A percentile compares a stretch with the other conserved stretches of the same genome.
Evolutionary conservation across 1,140 invertebrate species (phyloP).

Genomic region (Pseudomyrmex cubaensis): DNA sequence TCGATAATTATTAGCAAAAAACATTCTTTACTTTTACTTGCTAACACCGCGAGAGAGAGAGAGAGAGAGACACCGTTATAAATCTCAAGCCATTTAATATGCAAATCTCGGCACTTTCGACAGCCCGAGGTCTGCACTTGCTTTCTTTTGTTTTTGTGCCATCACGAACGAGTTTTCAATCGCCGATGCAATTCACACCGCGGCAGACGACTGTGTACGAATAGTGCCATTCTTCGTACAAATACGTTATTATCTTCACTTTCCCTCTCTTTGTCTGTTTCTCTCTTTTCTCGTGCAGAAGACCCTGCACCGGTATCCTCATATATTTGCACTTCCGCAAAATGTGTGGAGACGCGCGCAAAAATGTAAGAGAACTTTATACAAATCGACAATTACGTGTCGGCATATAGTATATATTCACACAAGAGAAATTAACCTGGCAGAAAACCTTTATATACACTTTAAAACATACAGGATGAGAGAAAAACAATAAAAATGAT

Average conservation of each 20-base stretch:
- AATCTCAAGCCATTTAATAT: constrained; percentile 85
- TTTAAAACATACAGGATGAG: background rate
- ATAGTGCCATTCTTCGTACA: constrained; percentile 67
- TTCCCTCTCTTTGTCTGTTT: constrained; percentile 35
- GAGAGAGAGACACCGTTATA: constrained; percentile 78
- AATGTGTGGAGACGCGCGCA: background rate
- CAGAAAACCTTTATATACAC: too few species aligned
- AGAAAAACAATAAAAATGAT: background rate
- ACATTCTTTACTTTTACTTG: constrained; percentile 72
- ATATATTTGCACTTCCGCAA: constrained; percentile 59
- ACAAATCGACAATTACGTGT: background rate
- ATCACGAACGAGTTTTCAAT: constrained; percentile 79
- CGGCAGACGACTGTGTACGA: constrained; percentile 46
- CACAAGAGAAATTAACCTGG: background rate
- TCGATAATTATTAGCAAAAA: background rate
- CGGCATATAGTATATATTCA: constrained; percentile 15
- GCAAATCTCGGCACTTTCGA: constrained; percentile 79
- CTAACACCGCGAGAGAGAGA: constrained; percentile 63
- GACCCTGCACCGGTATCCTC: background rate
- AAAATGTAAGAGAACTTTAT: constrained; percentile 5
- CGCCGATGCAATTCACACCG: constrained; percentile 76
- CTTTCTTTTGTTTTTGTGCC: constrained; percentile 65
- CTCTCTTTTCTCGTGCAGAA: background rate
- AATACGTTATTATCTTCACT: constrained; percentile 72
- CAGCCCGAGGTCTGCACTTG: constrained; percentile 61